These are phyloP conservation scores for Trichomycterus rosablanca DNA, from an alignment of 2,113 vertebrate genomes.

Conservation along the genomic window DNA sequence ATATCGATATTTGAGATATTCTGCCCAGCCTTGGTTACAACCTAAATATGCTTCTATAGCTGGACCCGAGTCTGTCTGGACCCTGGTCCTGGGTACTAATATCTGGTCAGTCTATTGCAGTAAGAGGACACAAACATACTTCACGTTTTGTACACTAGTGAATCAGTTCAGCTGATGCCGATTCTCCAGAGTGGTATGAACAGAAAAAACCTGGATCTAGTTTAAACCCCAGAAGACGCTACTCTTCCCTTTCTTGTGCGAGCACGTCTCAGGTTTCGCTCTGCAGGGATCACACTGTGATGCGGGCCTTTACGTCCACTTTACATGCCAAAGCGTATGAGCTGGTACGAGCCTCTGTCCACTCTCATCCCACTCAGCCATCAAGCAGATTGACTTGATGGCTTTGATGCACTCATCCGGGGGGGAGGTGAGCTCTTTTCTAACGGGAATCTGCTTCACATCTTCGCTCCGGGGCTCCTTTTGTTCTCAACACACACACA, in stretches of 20 bases:
- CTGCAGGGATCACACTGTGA: not conserved
- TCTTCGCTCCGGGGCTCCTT: constrained; percentile 16
- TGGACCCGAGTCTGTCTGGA: too few species aligned
- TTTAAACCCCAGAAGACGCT: constrained; percentile 26
- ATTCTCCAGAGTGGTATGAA: too few species aligned
- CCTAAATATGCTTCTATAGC: too few species aligned
- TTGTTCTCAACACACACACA: constrained; percentile 29
- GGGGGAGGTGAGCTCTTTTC: not conserved
- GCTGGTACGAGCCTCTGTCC: constrained; percentile 11
- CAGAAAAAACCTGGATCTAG: constrained; percentile 17
- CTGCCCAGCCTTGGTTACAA: too few species aligned
- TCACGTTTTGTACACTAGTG: too few species aligned
- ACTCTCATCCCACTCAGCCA: constrained; percentile 25
- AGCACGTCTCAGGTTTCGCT: constrained; percentile 13
- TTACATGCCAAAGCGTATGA: not conserved
- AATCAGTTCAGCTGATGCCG: too few species aligned
- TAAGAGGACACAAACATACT: too few species aligned
- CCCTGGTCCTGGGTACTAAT: too few species aligned
- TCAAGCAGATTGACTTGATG: constrained; percentile 21
- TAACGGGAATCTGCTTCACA: constrained; percentile 1
- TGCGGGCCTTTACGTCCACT: not conserved
- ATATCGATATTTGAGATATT: too few species aligned
- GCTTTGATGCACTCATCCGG: constrained; percentile 28
- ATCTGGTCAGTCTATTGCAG: too few species aligned
- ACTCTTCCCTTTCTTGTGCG: constrained; percentile 30